Evolutionary conservation across 2,797 vertebrate genomes (phyloP).

Genomic region (Philypnodon macrostomus): DNA sequence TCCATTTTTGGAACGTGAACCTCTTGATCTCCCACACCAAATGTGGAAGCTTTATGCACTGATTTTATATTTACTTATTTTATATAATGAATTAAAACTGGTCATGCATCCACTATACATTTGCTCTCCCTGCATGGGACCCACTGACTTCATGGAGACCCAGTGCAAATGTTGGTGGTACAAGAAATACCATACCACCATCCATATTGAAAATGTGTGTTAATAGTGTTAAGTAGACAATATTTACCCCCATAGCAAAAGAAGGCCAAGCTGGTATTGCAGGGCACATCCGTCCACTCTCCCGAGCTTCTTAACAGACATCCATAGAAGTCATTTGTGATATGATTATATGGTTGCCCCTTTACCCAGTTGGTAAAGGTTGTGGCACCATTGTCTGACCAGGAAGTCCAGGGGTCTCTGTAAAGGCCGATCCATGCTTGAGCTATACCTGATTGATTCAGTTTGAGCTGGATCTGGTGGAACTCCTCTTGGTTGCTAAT

Average conservation of each 20-base stretch:
- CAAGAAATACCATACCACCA: too few species aligned
- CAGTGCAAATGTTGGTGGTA: too few species aligned
- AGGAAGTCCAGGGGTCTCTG: slow-evolving; percentile 19
- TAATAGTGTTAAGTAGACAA: too few species aligned
- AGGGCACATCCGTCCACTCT: not conserved
- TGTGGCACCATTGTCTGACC: slow-evolving; percentile 18
- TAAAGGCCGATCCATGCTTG: slow-evolving; percentile 3
- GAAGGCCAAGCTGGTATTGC: not conserved
- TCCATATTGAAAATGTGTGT: too few species aligned
- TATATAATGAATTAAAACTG: too few species aligned
- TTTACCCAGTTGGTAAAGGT: slow-evolving; percentile 2
- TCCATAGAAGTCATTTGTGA: not conserved
- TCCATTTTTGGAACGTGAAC: too few species aligned
- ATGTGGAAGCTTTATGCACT: too few species aligned
- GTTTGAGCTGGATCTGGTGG: not conserved
- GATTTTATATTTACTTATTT: too few species aligned
- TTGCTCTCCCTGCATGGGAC: too few species aligned
- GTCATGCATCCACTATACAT: too few species aligned
- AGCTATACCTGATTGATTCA: not conserved
- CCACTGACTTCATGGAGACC: too few species aligned
- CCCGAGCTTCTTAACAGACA: not conserved
- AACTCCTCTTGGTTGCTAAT: slow-evolving; percentile 1
- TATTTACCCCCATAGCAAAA: slow-evolving; percentile 12
- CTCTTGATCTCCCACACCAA: too few species aligned
- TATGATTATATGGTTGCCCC: not conserved